These are phyloP conservation scores for Eulacestoma nigropectus DNA, from an alignment of 2,113 vertebrate species.

Conservation along the genomic window DNA sequence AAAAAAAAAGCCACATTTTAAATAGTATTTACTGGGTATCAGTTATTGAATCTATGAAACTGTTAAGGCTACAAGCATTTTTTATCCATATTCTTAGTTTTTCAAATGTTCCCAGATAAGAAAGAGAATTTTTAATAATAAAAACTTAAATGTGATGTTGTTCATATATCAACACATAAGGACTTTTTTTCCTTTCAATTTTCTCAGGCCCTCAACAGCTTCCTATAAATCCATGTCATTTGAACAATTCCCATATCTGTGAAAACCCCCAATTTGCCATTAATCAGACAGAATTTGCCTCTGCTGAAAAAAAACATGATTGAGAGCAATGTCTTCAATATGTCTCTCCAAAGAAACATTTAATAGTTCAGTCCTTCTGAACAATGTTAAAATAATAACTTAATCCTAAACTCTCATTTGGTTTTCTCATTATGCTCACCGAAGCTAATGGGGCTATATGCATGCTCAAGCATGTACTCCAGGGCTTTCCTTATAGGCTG, in stretches of 20 bases:
- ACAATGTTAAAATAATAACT: background rate
- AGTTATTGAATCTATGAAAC: background rate
- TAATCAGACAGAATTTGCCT: background rate
- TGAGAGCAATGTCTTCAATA: background rate
- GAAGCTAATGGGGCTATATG: background rate
- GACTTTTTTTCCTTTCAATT: background rate
- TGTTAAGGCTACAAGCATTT: background rate
- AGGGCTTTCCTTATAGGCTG: background rate
- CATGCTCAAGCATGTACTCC: background rate
- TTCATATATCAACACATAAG: background rate
- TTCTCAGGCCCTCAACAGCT: background rate
- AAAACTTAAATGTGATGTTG: background rate
- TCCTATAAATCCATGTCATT: background rate
- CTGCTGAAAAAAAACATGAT: background rate
- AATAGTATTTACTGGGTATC: background rate
- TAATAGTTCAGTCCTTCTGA: background rate
- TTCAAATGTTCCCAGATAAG: background rate
- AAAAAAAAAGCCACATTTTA: background rate
- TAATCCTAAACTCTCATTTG: background rate
- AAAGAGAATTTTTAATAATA: background rate
- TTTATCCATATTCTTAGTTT: background rate
- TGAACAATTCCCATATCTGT: background rate
- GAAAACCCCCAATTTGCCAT: background rate
- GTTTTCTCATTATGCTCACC: slow-evolving; percentile 8
- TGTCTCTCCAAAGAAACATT: background rate